A percentile compares a stretch with the other conserved stretches of the same genome.
Conservation (phyloP, 2,888 invertebrate species). For the Hymenopus coronatus region DNA sequence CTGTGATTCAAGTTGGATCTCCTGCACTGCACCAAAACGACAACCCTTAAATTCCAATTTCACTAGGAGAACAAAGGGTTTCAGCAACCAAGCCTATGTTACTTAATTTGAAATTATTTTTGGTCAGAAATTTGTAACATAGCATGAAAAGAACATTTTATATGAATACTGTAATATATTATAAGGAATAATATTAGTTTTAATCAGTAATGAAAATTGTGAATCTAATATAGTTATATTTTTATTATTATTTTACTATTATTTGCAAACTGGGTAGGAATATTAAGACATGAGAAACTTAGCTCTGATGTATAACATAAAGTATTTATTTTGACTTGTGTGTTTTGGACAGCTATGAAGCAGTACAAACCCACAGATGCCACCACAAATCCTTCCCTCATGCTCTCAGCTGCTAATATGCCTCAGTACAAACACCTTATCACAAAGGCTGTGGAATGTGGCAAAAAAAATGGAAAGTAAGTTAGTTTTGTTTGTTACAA, state of each 20-base stretch:
- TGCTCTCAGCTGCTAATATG: slow-evolving; percentile 90
- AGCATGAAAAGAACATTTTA: no score
- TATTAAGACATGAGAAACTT: neutral
- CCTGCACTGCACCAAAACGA: no score
- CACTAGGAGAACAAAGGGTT: no score
- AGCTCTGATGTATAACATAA: neutral
- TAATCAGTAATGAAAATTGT: neutral
- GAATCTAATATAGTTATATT: neutral
- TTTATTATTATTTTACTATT: neutral
- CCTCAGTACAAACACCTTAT: slow-evolving; percentile 89
- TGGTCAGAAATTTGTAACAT: no score
- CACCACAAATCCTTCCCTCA: slow-evolving; percentile 97
- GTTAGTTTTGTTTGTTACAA: slow-evolving; percentile 35
- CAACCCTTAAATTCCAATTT: no score
- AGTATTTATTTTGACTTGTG: slow-evolving; percentile 25
- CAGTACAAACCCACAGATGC: slow-evolving; percentile 98
- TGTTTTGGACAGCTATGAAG: slow-evolving; percentile 76
- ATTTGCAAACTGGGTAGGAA: neutral
- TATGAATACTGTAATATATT: no score
- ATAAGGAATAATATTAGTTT: no score
- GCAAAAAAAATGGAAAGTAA: slow-evolving; percentile 63
- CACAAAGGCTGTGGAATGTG: slow-evolving; percentile 87
- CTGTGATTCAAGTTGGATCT: no score
- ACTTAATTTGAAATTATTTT: no score
- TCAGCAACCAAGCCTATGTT: no score